Base-by-base conservation (phyloP, 2,113 vertebrate genomes). In the Aptenodytes forsteri region DNA sequence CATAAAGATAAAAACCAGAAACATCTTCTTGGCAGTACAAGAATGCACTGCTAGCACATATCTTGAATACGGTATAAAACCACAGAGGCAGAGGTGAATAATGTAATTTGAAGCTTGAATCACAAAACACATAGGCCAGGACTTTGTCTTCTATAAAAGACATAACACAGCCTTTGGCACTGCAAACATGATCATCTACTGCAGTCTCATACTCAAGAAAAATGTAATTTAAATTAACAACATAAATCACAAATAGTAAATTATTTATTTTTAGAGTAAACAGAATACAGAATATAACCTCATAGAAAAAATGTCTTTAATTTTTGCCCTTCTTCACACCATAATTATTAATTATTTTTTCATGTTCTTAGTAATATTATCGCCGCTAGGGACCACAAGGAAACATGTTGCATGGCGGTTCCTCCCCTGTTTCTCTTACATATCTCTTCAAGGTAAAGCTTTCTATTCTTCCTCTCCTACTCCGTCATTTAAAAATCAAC, bases 371-470 rank as follows among this genome's bases (percentile, higher is more conserved):
- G 32, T 5, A 34, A 36, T 29, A 38, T 11, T 20, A 13, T 18
- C 49, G 3, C 62, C 22, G 14, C 22, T n/a, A 72, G 76, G 54
- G 90, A 58, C 17, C 30, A 16, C 13, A 29, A 81, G 47, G 47
- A 79, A 72, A n/a, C 1, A 3, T 1, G 7, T 11, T 8, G 16
- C 13, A 2, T 4, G 50, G 55, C 3, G 0, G 36, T 6, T 78
- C n/a, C 70, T 70, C 27, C 16, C 29, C 32, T 3, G 1, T 32
- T 91, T 58, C 62, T 47, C 78, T 42, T 27, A 4, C 4, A 0
- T 16, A 9, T 27, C 61, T 79, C 47, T 46, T n/a, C 9, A 38
- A 77, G 30, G 40, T 11, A 69, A 20, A 55, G 15, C 54, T 55
- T 58, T 34, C 46, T 21, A 0, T 16, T 49, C 40, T 36, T 34